phyloP scores from a whole-genome alignment of 2,797 vertebrate genomes.

The Scolopax rusticola region DNA sequence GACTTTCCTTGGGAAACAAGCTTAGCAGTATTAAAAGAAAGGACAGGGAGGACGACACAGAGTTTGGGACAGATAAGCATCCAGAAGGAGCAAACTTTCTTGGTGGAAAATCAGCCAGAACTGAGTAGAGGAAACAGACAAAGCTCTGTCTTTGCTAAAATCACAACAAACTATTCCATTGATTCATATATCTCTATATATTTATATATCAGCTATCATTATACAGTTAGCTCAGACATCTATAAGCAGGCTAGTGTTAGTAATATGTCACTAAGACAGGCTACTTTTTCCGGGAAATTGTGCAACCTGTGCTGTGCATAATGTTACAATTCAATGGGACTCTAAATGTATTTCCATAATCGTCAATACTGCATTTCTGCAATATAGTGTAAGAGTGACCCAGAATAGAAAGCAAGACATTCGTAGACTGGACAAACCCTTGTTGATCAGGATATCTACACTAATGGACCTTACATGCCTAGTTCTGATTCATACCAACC shows the following conservation, averaged over 20 bases:
- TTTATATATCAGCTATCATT: not conserved
- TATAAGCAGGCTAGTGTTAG: not conserved
- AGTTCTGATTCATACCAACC: not conserved
- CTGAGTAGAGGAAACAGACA: not conserved
- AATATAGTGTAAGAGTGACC: not conserved
- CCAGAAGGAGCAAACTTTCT: not conserved
- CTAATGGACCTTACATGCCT: accelerated
- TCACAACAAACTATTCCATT: not conserved
- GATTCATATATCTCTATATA: not conserved
- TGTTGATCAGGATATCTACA: not conserved
- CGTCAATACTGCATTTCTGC: not conserved
- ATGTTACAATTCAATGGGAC: not conserved
- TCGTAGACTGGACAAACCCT: not conserved
- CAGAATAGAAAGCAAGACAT: not conserved
- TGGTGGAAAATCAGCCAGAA: not conserved
- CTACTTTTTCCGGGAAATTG: not conserved
- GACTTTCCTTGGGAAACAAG: not conserved
- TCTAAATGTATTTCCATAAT: not conserved
- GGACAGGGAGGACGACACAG: not conserved
- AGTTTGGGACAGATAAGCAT: not conserved
- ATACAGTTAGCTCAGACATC: not conserved
- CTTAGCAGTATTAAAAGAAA: not conserved
- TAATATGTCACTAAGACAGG: not conserved
- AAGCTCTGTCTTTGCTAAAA: not conserved
- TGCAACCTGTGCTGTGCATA: not conserved